Percentiles rank a stretch among this genome's conserved stretches.
phyloP scores from a whole-genome alignment of 2,797 vertebrate genomes.

The Sebastolobus alascanus region DNA sequence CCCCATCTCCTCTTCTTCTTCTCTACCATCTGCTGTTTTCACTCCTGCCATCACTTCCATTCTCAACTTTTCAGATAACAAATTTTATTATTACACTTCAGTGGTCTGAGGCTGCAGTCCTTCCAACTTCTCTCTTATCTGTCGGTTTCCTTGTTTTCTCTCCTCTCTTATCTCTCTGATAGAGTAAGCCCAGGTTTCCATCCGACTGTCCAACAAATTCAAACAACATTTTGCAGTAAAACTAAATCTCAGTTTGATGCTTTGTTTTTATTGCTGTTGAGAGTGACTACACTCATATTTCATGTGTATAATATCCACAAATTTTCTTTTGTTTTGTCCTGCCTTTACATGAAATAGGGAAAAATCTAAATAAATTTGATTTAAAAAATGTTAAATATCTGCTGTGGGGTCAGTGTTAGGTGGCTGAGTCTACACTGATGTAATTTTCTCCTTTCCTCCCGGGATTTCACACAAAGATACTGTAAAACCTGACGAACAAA shows the following conservation, averaged over 20 bases:
- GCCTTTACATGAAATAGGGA: neutral
- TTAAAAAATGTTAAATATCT: too few species aligned
- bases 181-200: constrained; percentile 19
- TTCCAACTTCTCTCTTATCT: constrained; percentile 32
- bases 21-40: constrained; percentile 27
- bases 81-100: constrained; percentile 30
- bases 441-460: neutral
- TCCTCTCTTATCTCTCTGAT: constrained; percentile 38
- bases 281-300: neutral
- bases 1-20: neutral
- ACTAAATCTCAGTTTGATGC: neutral
- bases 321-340: neutral
- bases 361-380: neutral
- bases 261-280: neutral
- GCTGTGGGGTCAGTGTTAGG: too few species aligned
- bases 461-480: neutral
- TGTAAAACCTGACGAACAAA: neutral
- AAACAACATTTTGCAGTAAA: neutral
- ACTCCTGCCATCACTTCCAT: constrained; percentile 12
- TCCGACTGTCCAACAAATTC: constrained; percentile 1
- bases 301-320: too few species aligned
- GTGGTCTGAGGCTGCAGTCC: constrained; percentile 27
- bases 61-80: constrained; percentile 48
- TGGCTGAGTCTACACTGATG: too few species aligned
- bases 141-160: constrained; percentile 23